Base-by-base conservation (phyloP, 2,888 invertebrate genomes). In the Cataglyphis cursor region DNA sequence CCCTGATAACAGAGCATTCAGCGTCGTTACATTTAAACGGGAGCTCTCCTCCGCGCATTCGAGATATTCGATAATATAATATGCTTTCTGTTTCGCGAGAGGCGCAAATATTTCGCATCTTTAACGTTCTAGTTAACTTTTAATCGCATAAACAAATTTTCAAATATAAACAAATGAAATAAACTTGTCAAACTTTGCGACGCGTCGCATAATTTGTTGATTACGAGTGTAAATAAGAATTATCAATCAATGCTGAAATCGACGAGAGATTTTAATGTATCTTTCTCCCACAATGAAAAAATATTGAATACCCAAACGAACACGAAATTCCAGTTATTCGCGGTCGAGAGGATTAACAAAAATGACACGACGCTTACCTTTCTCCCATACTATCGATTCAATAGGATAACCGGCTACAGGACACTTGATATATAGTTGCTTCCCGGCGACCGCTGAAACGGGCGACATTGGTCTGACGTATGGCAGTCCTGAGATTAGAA, bases 361-460 rank as follows among this genome's bases (percentile, higher is more conserved):
- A 80, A 80, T 80, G 72, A 80, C 78, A 72, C 72, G 70, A 44
- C 76, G 86, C 93, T 93, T 92, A 96, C 96, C 96, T 95, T 95
- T 95, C 86, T 95, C 95, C 96, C 96, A 96, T 82, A 96, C 94
- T 85, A 95, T 93, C 38, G 95, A 94, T 85, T 95, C 95, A 65
- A 96, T 95, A 24, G 96, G 96, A 91, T 95, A 96, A 44, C 96
- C 96, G 54, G 96, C 95, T 21, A 96, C 96, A 81, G 96, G 96
- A 91, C 96, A 96, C 88, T 95, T 95, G 82, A 96, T 94, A 44
- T 94, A 92, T 57, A 96, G 92, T 81, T 94, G 95, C 87, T 95
- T 95, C 62, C 95, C 95, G n/a, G 95, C 95, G 28, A 95, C 95
- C 62, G 95, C 95, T 73, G 95, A 94, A 86, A 95, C 93, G 76